Base-by-base conservation (phyloP, 2,113 vertebrate genomes). In the Cynocephalus volans region DNA sequence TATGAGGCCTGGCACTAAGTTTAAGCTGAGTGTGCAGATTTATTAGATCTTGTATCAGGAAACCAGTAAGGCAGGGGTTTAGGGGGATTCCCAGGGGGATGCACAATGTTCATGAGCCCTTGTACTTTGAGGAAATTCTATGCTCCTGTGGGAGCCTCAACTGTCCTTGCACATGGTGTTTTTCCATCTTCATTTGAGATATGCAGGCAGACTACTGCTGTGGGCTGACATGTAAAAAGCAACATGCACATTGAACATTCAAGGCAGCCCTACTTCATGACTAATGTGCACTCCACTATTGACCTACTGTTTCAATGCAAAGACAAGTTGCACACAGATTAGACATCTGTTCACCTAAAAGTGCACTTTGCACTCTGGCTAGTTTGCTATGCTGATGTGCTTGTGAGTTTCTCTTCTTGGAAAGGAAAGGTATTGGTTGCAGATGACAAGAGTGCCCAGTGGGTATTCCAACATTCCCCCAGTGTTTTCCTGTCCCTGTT, bases 1-100 rank as follows among this genome's bases (percentile, higher is more conserved):
- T 97, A 97, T 96, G 94, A 97, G 95, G 90, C 88, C 91, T 96
- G 97, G 91, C 96, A 97, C 95, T 93, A 88, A 70, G 96, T 93
- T 95, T 94, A 88, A 96, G 97, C 93, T 33, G 75, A 97, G 73
- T 86, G 95, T 94, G 87, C 90, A 97, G 95, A 98, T 98, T 97
- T 97, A 98, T 97, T 97, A 96, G 85, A 48, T 82, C 96, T 96
- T 96, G 79, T 94, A 97, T 92, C 91, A 96, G 95, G 81, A 98
- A 98, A 93, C 85, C 82, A 96, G 93, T 5, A 41, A 98, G 90
- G 95, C 60, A 73, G 85, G 65, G 75, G 56, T 90, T 92, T 91
- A 92, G 67, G 70, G 80, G 80, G 50, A 75, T 92, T 95, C 77
- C 93, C 94, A 75, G 82, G 72, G 62, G 96, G 86, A 72, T 88